Evolutionary conservation across 2,888 invertebrate genomes (phyloP).

Genomic region (Pediacus dermestoides): DNA sequence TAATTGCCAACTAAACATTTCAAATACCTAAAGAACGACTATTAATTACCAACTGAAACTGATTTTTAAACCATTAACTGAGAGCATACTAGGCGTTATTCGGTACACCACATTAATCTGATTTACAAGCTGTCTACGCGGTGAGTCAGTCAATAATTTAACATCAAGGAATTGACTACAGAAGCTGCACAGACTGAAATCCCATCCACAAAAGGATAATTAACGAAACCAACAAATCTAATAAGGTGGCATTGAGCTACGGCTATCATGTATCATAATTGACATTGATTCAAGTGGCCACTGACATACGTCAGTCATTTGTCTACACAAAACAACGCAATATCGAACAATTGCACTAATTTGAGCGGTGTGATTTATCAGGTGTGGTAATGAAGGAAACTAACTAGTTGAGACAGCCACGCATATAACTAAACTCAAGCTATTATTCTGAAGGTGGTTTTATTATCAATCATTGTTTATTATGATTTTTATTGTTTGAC

Average conservation of each 20-base stretch:
- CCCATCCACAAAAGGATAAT: slow-evolving; percentile 22
- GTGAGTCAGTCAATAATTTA: slow-evolving; percentile 14
- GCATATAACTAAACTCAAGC: no score
- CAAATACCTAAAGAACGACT: no score
- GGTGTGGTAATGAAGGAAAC: slow-evolving; percentile 20
- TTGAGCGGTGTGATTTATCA: slow-evolving; percentile 20
- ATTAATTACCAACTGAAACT: no score
- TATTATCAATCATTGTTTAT: no score
- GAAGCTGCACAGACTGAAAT: slow-evolving; percentile 19
- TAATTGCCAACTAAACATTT: no score
- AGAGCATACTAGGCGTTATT: slow-evolving; percentile 16
- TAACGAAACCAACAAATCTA: slow-evolving; percentile 26
- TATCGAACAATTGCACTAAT: slow-evolving; percentile 15
- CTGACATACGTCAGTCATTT: slow-evolving; percentile 18
- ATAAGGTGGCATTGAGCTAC: no score
- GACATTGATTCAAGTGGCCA: slow-evolving; percentile 15
- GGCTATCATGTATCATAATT: no score
- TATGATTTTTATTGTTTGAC: no score
- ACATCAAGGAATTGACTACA: slow-evolving; percentile 12
- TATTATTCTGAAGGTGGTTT: no score
- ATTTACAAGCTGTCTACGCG: slow-evolving; percentile 24
- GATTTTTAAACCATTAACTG: no score
- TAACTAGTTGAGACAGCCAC: slow-evolving; percentile 21
- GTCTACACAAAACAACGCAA: slow-evolving; percentile 12
- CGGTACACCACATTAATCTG: slow-evolving; percentile 17